Evolutionary conservation across 1,140 invertebrate genomes (phyloP), one percentile per base, ranked within the genome.

Genomic region (Atta colombica): DNA sequence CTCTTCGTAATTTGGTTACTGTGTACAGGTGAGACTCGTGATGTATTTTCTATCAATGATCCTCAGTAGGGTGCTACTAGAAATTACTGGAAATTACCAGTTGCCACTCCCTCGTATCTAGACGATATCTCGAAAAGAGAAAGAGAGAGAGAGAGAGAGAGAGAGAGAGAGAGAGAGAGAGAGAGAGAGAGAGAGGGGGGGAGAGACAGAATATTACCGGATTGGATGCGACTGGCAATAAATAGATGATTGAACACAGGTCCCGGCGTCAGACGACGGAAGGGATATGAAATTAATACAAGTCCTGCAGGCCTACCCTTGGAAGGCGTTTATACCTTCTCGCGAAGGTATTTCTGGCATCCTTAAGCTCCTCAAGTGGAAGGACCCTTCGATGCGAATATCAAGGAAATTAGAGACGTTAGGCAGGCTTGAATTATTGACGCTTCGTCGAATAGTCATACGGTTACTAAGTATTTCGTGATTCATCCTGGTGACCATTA

Each of bases 231-330:
- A 84, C 88, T 74, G 91, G 92, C 89, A 94, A 94, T 94, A 94
- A 94, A 94, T 94, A 92, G 91, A 93, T 92, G 93, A 94, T 94
- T 92, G 93, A 94, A 87, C 86, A 85, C 39, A 45, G 86, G 84
- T 65, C 85, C 84, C 78, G 69, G 77, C 63, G 84, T 85, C 81
- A 86, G 86, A 89, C 90, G 90, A 72, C 92, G 92, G 89, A 92
- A 92, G 93, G 94, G 91, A 94, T 94, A 94, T 94, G 93, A 94
- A 94, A 94, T 94, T 94, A 94, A 94, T 94, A 93, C 93, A 91
- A 90, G 88, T 90, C 87, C 81, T 88, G 71, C 88, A 89, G 87
- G 75, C 55, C 89, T 92, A 85, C 84, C 85, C 86, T 69, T 88
- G 69, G 78, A 84, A 90, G 88, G 89, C 90, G 90, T 87, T 88